Evolutionary conservation across 2,113 vertebrate genomes (phyloP).

Genomic region (Trogon surrucura): DNA sequence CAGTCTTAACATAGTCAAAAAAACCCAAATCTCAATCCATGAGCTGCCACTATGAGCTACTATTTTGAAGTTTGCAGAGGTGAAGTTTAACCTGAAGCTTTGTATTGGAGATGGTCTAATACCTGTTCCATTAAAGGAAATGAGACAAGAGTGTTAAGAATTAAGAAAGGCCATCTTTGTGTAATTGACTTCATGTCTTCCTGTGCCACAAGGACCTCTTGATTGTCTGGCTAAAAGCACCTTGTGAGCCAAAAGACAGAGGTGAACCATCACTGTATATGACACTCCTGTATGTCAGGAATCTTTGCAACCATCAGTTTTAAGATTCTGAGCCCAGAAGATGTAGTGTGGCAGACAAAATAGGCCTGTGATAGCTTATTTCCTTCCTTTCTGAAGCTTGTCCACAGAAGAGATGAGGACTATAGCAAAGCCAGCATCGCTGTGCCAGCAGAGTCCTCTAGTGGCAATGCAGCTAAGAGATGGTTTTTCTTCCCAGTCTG

Average conservation of each 20-base stretch:
- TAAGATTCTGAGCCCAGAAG: not conserved
- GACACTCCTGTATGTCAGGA: not conserved
- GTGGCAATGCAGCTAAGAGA: not conserved
- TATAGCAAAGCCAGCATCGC: not conserved
- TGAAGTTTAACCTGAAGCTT: not conserved
- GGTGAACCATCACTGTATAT: not conserved
- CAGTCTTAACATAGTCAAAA: not conserved
- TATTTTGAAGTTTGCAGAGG: not conserved
- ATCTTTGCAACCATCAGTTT: not conserved
- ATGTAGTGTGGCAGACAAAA: not conserved
- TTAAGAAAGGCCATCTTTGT: not conserved
- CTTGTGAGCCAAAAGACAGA: not conserved
- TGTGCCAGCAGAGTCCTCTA: conserved; percentile 57
- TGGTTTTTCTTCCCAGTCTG: not conserved
- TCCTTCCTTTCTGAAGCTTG: not conserved
- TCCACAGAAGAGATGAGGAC: not conserved
- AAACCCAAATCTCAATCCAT: not conserved
- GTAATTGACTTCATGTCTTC: not conserved
- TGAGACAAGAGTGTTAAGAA: not conserved
- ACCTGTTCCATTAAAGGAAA: not conserved
- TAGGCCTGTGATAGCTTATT: not conserved
- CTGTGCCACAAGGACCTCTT: not conserved
- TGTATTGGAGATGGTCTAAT: not conserved
- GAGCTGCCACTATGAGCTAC: not conserved
- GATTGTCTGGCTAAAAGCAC: not conserved